Evolutionary conservation across 2,113 vertebrate species (phyloP).

Genomic region (Protobothrops flavoviridis): DNA sequence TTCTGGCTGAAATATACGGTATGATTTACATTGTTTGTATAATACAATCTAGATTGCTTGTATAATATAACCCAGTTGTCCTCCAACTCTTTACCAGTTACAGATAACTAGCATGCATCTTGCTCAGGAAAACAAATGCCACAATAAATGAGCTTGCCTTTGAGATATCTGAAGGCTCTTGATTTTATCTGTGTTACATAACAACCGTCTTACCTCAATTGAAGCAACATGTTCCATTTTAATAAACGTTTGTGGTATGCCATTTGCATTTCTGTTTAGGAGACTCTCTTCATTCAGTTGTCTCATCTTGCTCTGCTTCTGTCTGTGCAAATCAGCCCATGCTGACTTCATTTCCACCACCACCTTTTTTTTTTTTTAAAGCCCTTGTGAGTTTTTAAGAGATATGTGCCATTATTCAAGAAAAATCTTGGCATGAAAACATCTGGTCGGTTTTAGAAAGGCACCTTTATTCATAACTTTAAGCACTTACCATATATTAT

Average conservation of each 20-base stretch:
- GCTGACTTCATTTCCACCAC: slow-evolving; percentile 1
- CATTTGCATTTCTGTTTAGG: not conserved
- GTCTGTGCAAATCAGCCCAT: not conserved
- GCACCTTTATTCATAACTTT: not conserved
- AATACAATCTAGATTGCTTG: not conserved
- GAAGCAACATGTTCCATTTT: not conserved
- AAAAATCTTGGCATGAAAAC: not conserved
- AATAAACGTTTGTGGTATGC: not conserved
- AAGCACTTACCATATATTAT: not conserved
- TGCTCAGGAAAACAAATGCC: not conserved
- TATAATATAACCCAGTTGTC: not conserved
- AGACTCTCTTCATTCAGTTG: not conserved
- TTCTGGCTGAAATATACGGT: not conserved
- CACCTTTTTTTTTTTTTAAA: not conserved
- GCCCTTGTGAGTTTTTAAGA: not conserved
- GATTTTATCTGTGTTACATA: not conserved
- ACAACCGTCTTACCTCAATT: not conserved
- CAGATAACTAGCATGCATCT: not conserved
- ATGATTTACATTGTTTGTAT: not conserved
- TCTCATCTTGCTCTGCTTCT: not conserved
- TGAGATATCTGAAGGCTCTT: not conserved
- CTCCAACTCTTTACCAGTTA: not conserved
- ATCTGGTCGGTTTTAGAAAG: not conserved
- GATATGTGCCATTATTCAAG: not conserved
- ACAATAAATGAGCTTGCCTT: not conserved